Evolutionary conservation across 2,888 invertebrate species (phyloP), one percentile per base, ranked within the genome.

Genomic region (Prionchulus punctatus): DNA sequence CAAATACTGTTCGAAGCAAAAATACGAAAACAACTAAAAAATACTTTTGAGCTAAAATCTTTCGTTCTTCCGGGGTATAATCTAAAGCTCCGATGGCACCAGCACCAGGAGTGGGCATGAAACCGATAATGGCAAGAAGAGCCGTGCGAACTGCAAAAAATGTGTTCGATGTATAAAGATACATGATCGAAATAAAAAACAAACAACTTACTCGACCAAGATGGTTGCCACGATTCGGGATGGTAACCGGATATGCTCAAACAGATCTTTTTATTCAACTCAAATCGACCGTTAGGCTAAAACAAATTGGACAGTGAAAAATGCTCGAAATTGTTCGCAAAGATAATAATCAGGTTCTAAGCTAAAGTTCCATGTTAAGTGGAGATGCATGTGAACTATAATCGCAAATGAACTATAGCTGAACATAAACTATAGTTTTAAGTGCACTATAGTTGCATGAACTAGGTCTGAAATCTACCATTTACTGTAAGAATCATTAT

Each of bases 221-320:
- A 89, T 28, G 92, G 92, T 69, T 89, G 87, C 92, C 92, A 94
- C 42, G 88, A 87, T 73, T 94, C 92, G n/a, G 91, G 92, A 72
- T 92, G 92, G 74, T 90, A 84, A 2, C 88, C 90, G 59, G 90
- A 91, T 66, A 92, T 92, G 60, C 88, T 90, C 62, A 92, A 75
- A 71, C 92, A 94, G 66, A 94, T 90, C 75, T 92, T 92, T 72
- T 86, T 89, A 71, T 87, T 85, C 7, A 81, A 80, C 76, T 91
- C 89, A 75, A 94, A 92, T 62, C 92, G 79, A 50, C 91, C 91
- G 73, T 89, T 92, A 1, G 89, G 89, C 84, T 86, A 58, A 54
- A 68, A 60, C 36, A 30, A 4, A n/a, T 21, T 18, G 48, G 18
- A n/a, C 53, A 27, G 26, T 12, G 21, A 12, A 47, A 47, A 47